Evolutionary conservation across 2,888 invertebrate species (phyloP).

Genomic region (Oscheius sp.): DNA sequence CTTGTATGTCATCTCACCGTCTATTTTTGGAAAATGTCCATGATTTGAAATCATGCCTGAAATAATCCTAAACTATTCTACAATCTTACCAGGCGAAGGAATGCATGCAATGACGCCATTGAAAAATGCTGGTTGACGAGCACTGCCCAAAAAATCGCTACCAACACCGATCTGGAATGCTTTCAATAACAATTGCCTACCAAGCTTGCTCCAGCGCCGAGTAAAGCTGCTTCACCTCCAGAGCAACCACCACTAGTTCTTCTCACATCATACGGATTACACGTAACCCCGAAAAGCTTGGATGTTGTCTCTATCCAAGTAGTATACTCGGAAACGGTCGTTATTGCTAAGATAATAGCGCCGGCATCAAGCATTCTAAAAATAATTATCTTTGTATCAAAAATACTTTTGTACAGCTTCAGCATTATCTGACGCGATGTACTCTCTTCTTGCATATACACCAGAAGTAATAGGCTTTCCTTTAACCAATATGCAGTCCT

Average conservation of each 20-base stretch:
- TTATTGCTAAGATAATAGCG: constrained; percentile 19
- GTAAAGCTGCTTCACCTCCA: constrained; percentile 29
- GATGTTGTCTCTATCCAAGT: constrained; percentile 27
- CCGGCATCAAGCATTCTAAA: constrained; percentile 27
- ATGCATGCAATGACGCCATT: constrained; percentile 15
- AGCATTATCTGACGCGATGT: neutral
- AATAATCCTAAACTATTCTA: neutral
- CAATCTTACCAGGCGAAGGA: neutral
- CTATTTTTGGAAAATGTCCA: constrained; percentile 21
- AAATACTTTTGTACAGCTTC: constrained; percentile 1
- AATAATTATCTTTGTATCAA: no score
- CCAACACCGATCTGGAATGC: constrained; percentile 6
- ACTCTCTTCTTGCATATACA: neutral
- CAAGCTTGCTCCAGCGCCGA: constrained; percentile 19
- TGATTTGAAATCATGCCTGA: constrained; percentile 6
- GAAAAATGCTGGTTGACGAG: constrained; percentile 11
- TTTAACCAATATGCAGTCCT: neutral
- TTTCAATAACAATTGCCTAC: neutral
- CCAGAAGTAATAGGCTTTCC: constrained; percentile 8
- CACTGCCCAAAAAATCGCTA: constrained; percentile 19
- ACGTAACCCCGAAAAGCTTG: neutral
- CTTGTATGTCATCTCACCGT: neutral
- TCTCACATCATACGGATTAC: constrained; percentile 26
- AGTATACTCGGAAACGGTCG: constrained; percentile 16
- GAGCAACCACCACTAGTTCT: constrained; percentile 26